Evolutionary conservation across 2,113 vertebrate genomes (phyloP).

Genomic region (Leiothrix lutea): DNA sequence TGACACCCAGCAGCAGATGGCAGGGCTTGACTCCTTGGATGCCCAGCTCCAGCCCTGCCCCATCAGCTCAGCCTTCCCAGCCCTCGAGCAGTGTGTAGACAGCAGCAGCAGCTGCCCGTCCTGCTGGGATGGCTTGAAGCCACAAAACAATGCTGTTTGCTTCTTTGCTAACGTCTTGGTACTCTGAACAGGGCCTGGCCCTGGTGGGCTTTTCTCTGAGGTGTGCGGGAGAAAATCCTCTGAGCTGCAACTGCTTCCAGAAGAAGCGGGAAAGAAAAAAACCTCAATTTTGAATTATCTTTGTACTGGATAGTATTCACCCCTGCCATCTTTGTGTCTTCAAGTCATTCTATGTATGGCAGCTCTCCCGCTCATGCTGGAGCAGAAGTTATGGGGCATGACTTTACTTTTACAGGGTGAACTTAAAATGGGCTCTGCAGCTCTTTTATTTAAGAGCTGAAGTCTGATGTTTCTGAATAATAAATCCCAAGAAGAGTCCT

Average conservation of each 20-base stretch:
- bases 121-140: not conserved
- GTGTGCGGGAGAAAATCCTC: not conserved
- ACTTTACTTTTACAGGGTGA: not conserved
- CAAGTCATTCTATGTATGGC: rapidly evolving
- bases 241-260: not conserved
- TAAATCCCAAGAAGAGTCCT: not conserved
- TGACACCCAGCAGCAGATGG: not conserved
- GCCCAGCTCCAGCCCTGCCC: not conserved
- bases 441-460: not conserved
- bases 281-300: not conserved
- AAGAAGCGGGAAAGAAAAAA: rapidly evolving
- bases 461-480: not conserved
- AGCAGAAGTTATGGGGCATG: not conserved
- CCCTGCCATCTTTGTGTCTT: not conserved
- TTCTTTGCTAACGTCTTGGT: rapidly evolving
- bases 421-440: not conserved
- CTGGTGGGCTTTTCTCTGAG: not conserved
- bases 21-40: not conserved
- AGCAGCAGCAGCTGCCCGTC: not conserved
- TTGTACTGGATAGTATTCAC: not conserved
- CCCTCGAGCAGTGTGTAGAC: rapidly evolving
- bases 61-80: rapidly evolving
- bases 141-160: not conserved
- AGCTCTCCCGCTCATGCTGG: rapidly evolving
- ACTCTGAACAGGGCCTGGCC: not conserved